Conservation (phyloP, 2,888 invertebrate species). For the Graphium colonna region DNA sequence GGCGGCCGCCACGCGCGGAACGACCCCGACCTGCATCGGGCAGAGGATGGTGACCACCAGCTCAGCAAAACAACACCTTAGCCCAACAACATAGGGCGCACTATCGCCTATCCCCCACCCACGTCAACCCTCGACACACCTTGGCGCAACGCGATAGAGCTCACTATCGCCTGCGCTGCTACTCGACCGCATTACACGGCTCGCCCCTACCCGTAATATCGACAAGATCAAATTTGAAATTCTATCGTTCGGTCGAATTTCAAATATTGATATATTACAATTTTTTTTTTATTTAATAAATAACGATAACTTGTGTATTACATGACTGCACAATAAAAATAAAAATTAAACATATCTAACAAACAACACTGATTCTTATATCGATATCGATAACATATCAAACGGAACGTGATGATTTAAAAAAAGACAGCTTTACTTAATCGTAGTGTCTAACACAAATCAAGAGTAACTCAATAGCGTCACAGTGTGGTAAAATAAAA, state of each 20-base stretch:
- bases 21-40: slow-evolving; percentile 93
- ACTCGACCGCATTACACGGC: too few species aligned
- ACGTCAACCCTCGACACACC: neutral
- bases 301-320: neutral
- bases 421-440: slow-evolving; percentile 4
- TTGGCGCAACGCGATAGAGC: neutral
- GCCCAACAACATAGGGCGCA: neutral
- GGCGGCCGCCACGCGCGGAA: slow-evolving; percentile 90
- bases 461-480: slow-evolving; percentile 32
- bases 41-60: slow-evolving; percentile 75
- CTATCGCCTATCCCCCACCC: neutral
- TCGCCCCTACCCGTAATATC: too few species aligned
- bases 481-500: slow-evolving; percentile 32
- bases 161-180: too few species aligned
- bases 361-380: neutral
- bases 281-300: neutral
- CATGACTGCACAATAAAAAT: neutral
- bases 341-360: neutral
- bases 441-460: slow-evolving; percentile 19
- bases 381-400: neutral
- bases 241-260: neutral
- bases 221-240: too few species aligned
- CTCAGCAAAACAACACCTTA: slow-evolving; percentile 32
- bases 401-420: neutral
- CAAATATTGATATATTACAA: neutral